phyloP scores from a whole-genome alignment of 2,888 invertebrate genomes.

The Eilema sororculum region DNA sequence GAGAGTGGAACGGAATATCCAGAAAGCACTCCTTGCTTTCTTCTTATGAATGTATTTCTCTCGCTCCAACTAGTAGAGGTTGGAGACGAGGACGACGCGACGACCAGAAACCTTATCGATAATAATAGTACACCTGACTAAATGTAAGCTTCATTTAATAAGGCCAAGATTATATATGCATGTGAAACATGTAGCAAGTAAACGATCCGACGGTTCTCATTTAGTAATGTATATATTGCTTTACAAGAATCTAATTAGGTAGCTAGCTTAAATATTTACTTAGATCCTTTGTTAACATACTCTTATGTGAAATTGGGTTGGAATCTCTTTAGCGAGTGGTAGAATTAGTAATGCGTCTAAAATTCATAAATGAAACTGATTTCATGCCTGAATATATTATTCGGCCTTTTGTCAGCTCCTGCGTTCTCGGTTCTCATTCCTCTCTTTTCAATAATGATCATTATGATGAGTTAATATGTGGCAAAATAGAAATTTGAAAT shows the following conservation, averaged over 20 bases:
- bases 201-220: constrained; percentile 33
- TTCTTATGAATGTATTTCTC: too few relatives aligned
- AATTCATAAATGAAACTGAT: neutral
- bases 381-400: neutral
- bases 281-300: constrained; percentile 19
- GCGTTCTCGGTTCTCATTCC: neutral
- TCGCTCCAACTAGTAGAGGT: too few relatives aligned
- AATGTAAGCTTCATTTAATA: constrained; percentile 16
- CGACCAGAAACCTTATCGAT: neutral
- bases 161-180: constrained; percentile 17
- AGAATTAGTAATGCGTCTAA: neutral
- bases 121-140: neutral
- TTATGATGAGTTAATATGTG: neutral
- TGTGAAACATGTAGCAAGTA: constrained; percentile 21
- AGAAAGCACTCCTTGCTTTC: too few relatives aligned
- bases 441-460: too few relatives aligned
- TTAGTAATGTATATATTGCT: constrained; percentile 22
- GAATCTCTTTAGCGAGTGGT: neutral
- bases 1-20: too few relatives aligned
- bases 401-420: neutral
- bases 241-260: constrained; percentile 25
- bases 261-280: constrained; percentile 23
- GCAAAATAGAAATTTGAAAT: neutral
- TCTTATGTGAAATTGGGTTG: constrained; percentile 10
- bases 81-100: too few relatives aligned